phyloP scores from a whole-genome alignment of 2,888 invertebrate species.

The Empis stercorea region DNA sequence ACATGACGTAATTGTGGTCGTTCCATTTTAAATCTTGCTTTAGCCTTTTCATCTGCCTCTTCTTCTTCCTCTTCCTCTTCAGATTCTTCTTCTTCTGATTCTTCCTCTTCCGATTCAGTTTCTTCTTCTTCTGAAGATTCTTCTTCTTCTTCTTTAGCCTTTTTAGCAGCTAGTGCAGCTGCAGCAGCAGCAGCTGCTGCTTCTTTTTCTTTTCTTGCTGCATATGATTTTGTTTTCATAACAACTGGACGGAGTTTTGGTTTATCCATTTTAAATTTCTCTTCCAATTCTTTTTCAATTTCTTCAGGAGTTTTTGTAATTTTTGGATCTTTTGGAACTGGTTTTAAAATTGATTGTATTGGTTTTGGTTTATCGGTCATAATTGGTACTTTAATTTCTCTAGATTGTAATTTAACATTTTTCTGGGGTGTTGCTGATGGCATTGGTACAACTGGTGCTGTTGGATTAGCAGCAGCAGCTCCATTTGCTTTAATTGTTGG shows the following conservation, averaged over 20 bases:
- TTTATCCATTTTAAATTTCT: conserved; percentile 32
- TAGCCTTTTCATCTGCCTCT: neutral
- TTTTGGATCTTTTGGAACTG: conserved; percentile 4
- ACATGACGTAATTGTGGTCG: conserved; percentile 31
- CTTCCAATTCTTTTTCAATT: conserved; percentile 25
- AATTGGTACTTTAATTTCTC: conserved; percentile 34
- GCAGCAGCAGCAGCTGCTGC: conserved; percentile 17
- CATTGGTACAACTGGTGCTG: neutral
- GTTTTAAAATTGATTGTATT: conserved; percentile 17
- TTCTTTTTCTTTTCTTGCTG: conserved; percentile 30
- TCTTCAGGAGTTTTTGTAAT: conserved; percentile 25
- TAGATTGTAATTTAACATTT: conserved; percentile 20
- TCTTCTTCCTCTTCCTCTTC: conserved; percentile 2
- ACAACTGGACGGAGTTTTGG: conserved; percentile 30
- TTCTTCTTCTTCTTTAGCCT: neutral
- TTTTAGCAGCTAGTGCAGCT: neutral
- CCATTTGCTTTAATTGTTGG: conserved; percentile 24
- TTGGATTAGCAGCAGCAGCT: neutral
- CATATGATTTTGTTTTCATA: conserved; percentile 21
- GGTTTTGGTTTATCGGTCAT: conserved; percentile 22
- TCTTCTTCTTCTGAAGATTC: conserved; percentile 3
- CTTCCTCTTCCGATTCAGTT: neutral
- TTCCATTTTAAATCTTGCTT: conserved; percentile 28
- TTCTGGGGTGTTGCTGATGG: neutral
- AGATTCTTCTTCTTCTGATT: conserved; percentile 3